Conservation (phyloP, 2,113 vertebrate genomes). For the Dromaius novaehollandiae region DNA sequence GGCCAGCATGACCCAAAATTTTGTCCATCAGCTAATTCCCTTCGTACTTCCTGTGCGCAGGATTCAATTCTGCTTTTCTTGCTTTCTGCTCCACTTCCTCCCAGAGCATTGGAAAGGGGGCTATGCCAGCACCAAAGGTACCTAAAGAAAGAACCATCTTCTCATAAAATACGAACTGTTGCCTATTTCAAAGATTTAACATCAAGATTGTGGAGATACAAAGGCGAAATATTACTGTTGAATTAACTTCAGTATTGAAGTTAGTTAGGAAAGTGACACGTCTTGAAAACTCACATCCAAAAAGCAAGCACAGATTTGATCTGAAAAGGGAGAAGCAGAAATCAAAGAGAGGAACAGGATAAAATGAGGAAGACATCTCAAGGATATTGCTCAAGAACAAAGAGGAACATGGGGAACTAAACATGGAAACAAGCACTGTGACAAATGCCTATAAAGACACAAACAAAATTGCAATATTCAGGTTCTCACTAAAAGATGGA, state of each 20-base stretch:
- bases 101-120: background rate
- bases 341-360: background rate
- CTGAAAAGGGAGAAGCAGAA: background rate
- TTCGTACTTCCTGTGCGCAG: rapidly evolving
- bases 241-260: background rate
- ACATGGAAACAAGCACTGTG: background rate
- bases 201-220: background rate
- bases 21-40: rapidly evolving
- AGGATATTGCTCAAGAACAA: background rate
- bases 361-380: background rate
- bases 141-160: background rate
- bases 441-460: background rate
- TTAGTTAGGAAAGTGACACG: background rate
- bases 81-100: background rate
- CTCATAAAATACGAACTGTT: background rate
- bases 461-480: background rate
- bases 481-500: background rate
- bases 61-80: background rate
- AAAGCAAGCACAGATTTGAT: background rate
- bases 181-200: background rate
- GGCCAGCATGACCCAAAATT: background rate
- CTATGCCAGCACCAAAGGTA: background rate
- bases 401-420: background rate
- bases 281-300: background rate
- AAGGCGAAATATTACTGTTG: background rate